Evolutionary conservation across 2,888 invertebrate genomes (phyloP).

Genomic region (Sepiola atlantica): DNA sequence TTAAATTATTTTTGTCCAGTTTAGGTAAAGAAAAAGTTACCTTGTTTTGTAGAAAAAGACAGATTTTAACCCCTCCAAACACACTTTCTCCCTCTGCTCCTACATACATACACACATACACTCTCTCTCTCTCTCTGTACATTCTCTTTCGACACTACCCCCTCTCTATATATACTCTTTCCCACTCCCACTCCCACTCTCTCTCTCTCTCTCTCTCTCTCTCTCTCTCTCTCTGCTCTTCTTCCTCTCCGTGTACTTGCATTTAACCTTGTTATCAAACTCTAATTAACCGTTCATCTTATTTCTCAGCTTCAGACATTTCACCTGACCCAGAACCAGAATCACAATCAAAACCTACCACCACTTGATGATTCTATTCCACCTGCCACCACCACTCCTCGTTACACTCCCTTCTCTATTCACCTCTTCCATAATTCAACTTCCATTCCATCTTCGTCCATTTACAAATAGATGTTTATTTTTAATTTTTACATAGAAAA

Average conservation of each 20-base stretch:
- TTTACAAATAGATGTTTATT: not conserved
- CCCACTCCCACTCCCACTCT: too few species aligned
- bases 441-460: not conserved
- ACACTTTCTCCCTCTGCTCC: too few species aligned
- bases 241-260: not conserved
- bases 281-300: not conserved
- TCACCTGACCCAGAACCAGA: not conserved
- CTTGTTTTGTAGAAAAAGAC: too few species aligned
- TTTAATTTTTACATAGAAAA: too few species aligned
- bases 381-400: not conserved
- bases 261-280: not conserved
- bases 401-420: not conserved
- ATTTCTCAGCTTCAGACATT: too few species aligned
- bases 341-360: not conserved
- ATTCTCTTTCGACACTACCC: too few species aligned
- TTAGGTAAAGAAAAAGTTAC: too few species aligned
- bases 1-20: too few species aligned
- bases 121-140: too few species aligned
- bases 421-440: not conserved
- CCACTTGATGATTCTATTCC: not conserved
- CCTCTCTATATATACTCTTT: too few species aligned
- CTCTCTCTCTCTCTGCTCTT: not conserved
- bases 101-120: too few species aligned
- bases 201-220: not conserved
- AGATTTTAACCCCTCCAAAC: too few species aligned